Evolutionary conservation across 2,113 vertebrate species (phyloP), one percentile per base, ranked within the genome.

Genomic region (Aythya baeri): DNA sequence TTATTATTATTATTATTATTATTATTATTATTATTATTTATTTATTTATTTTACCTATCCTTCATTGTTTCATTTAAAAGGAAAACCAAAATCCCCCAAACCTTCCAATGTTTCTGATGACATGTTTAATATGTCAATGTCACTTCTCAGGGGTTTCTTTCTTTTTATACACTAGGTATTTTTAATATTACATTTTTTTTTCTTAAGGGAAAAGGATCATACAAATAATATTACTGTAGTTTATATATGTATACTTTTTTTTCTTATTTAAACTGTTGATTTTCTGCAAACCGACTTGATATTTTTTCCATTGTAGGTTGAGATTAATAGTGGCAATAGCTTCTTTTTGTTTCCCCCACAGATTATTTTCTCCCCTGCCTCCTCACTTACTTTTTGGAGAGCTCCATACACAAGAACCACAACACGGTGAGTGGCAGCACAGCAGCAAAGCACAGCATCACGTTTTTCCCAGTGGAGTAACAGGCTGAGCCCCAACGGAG

Each of bases 351-450:
- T 15, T 67, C 7, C 7, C 7, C 66, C 52, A n/a, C 50, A 61
- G 66, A 34, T 43, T 32, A 65, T 82, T 84, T 82, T 55, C 22
- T 68, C 16, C 38, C 22, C 21, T 17, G 49, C 46, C 5, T 50
- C 86, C 34, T 77, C 38, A 46, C 32, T 86, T 78, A 46, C 32
- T 86, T 78, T 31, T 77, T 55, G 50, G 75, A 75, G 49, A n/a
- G 18, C 58, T 68, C 38, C 54, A 2, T 4, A 1, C 9, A 87
- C 44, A 41, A 63, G 44, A 57, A 27, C 20, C 34, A 25, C 63
- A n/a, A 15, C n/a, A 29, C 0, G 0, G 20, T 50, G 41, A 67
- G 49, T 2, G 2, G 31, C 17, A 52, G 41, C 25, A 5, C n/a
- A 55, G 17, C 22, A 43, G 13, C 26, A 13, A 72, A 41, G 27